Conservation (phyloP, 2,797 vertebrate species). For the Hypotaenidia philippensis region DNA sequence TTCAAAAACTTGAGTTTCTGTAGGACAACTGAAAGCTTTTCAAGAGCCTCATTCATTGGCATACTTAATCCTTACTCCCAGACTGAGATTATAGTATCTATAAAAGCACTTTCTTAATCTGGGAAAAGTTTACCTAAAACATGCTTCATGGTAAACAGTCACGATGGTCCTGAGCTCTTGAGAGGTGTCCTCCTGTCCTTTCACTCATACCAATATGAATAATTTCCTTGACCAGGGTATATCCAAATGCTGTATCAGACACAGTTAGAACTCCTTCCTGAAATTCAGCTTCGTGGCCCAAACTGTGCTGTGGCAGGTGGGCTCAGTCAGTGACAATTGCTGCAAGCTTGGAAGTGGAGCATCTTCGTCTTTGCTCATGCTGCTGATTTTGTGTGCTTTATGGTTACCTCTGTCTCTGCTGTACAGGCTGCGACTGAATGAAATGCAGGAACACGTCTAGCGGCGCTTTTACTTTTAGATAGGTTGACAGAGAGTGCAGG, state of each 20-base stretch:
- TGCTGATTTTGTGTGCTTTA: not conserved
- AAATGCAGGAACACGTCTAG: not conserved
- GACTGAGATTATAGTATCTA: not conserved
- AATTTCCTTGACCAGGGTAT: not conserved
- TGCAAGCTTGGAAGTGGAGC: not conserved
- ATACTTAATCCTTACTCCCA: not conserved
- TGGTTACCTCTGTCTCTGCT: not conserved
- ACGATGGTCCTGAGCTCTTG: not conserved
- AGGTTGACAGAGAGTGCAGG: not conserved
- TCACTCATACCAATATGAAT: not conserved
- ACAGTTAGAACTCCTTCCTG: too few relatives aligned
- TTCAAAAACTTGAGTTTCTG: not conserved
- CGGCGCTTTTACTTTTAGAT: not conserved
- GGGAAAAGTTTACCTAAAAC: not conserved
- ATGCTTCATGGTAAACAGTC: not conserved
- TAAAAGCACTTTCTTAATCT: not conserved
- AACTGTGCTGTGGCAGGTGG: not conserved
- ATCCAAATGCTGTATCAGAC: not conserved
- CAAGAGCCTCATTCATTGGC: not conserved
- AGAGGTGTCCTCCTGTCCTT: not conserved
- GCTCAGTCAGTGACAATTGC: not conserved
- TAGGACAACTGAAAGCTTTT: not conserved
- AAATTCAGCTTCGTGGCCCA: not conserved
- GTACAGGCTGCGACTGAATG: rapidly evolving
- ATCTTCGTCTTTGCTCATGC: not conserved